Evolutionary conservation across 2,888 invertebrate species (phyloP).

Genomic region (Corbicula japonica): DNA sequence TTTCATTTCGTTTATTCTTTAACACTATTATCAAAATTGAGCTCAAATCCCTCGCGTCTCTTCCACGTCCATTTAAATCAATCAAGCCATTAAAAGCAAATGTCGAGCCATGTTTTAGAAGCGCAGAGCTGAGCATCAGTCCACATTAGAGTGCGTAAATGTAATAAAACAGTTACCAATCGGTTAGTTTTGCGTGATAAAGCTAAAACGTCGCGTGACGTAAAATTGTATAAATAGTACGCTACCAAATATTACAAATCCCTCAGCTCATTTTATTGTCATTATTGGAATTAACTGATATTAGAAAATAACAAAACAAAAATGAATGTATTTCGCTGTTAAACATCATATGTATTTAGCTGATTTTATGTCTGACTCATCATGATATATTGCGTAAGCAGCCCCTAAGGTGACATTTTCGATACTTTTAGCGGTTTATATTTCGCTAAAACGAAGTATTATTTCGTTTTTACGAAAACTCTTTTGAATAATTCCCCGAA

Average conservation of each 20-base stretch:
- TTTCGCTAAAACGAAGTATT: too few relatives aligned
- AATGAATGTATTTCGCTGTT: too few relatives aligned
- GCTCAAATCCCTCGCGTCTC: constrained; percentile 39
- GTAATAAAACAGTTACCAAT: constrained; percentile 37
- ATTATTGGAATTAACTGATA: constrained; percentile 33
- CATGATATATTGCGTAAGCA: too few relatives aligned
- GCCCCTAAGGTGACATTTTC: too few relatives aligned
- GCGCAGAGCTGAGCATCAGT: constrained; percentile 17
- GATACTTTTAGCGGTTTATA: too few relatives aligned
- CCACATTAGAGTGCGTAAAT: constrained; percentile 37
- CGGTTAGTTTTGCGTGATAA: constrained; percentile 25
- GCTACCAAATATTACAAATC: constrained; percentile 40
- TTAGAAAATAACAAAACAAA: too few relatives aligned
- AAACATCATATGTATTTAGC: too few relatives aligned
- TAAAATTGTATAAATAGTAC: constrained; percentile 25
- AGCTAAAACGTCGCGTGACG: constrained; percentile 21
- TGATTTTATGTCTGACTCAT: too few relatives aligned
- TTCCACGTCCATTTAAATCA: constrained; percentile 57
- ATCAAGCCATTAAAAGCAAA: constrained; percentile 52
- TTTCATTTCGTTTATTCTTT: constrained; percentile 64
- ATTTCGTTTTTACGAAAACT: too few relatives aligned
- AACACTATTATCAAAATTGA: constrained; percentile 70
- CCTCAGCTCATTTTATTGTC: constrained; percentile 25
- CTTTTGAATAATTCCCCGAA: too few relatives aligned
- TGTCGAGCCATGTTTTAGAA: constrained; percentile 42